Evolutionary conservation across 1,140 invertebrate species (phyloP).

Genomic region (Leucophenga varia): DNA sequence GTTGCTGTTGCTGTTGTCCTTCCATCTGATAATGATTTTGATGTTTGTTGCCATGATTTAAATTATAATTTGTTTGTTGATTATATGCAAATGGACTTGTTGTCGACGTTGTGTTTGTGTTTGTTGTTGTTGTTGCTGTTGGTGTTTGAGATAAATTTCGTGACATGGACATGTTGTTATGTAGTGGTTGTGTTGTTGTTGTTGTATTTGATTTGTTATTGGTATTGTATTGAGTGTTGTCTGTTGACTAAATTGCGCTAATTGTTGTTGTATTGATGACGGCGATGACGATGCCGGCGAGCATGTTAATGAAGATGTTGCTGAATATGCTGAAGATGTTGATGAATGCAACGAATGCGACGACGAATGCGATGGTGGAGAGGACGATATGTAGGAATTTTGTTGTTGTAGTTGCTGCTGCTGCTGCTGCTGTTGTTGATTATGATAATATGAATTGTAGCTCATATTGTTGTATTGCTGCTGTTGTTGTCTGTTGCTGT

Average conservation of each 20-base stretch:
- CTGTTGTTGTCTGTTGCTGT: constrained; percentile 35
- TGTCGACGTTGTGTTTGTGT: background rate
- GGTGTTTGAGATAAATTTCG: background rate
- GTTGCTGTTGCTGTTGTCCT: constrained; percentile 9
- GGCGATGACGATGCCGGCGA: constrained; percentile 19
- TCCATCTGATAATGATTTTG: background rate
- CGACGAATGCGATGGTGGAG: constrained; percentile 5
- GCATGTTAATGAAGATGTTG: background rate
- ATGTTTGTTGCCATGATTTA: background rate
- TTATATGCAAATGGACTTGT: constrained; percentile 24
- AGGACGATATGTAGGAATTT: constrained; percentile 11
- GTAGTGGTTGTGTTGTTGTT: background rate
- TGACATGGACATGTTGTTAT: background rate
- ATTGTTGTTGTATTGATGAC: constrained; percentile 27
- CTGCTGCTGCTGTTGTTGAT: constrained; percentile 4
- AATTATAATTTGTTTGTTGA: background rate
- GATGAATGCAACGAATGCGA: background rate
- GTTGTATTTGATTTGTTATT: background rate
- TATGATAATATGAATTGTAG: no score
- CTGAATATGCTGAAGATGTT: background rate
- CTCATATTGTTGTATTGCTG: no score
- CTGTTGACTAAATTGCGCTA: background rate
- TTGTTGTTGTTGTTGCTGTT: constrained; percentile 11
- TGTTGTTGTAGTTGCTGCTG: background rate
- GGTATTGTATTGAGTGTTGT: background rate